Evolutionary conservation across 1,140 invertebrate genomes (phyloP), one percentile per base, ranked within the genome.

Genomic region (Trissolcus basalis): DNA sequence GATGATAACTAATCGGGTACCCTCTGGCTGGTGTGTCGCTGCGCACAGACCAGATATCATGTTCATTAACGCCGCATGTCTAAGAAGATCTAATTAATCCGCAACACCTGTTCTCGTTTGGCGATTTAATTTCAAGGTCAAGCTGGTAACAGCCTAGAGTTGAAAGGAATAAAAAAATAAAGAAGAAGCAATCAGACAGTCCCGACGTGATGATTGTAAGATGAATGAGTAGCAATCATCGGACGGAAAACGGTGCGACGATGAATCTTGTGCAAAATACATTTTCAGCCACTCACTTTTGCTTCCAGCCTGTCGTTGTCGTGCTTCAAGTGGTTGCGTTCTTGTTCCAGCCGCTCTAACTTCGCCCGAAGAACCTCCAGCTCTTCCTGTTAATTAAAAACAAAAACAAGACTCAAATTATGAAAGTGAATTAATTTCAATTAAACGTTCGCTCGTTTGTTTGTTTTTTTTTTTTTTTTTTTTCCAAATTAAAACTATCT

Each of bases 301-400:
- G 93, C 92, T 87, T 98, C 96, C 59, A 97, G 88, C 88, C 93
- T 94, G 80, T 97, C 95, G 83, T 95, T 96, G 79, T 96, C 93
- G 78, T 93, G 92, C 89, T 97, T 97, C 82, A 96, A 90, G 75
- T 93, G 92, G 78, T 91, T 93, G 63, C 95, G 91, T 83, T 98
- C 96, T 80, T 91, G 91, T 84, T 98, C 96, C 71, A 96, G 87
- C 86, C 95, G 96, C 53, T 97, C 96, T 73, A 96, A 86, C 85
- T 96, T 96, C 0, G 90, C 85, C 71, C 93, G 92, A 58, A 98
- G 87, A n/a, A 92, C 89, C 73, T 96, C 94, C 74, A 98, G 86
- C 89, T 98, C 95, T 77, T 96, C 93, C 95, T 96, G 89, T 4
- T 88, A 88, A 67, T n/a, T 82, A 81, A 80, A 70, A 73, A 76